Evolutionary conservation across 2,113 vertebrate species (phyloP).

Genomic region (Gnathonemus echidnorhynchus): DNA sequence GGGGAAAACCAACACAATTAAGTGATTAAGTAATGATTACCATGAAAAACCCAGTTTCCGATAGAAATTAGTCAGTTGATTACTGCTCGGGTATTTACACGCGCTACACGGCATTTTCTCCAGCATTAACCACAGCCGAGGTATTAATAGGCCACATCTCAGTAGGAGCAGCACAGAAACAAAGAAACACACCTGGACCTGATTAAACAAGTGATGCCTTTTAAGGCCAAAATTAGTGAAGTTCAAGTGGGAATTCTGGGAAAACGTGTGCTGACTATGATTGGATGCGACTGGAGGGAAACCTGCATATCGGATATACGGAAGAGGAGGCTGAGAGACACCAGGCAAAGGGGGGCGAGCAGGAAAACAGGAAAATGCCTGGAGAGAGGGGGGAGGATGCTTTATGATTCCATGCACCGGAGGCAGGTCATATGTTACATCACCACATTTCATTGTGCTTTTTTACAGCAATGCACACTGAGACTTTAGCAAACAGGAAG

Average conservation of each 20-base stretch:
- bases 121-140: not conserved
- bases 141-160: not conserved
- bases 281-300: not conserved
- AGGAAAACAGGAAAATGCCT: not conserved
- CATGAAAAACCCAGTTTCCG: not conserved
- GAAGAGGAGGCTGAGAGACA: not conserved
- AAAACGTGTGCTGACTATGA: not conserved
- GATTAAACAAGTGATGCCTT: not conserved
- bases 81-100: not conserved
- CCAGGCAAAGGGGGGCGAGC: not conserved
- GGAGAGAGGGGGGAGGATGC: not conserved
- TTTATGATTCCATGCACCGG: not conserved
- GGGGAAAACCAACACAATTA: not conserved
- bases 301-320: not conserved
- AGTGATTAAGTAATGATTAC: not conserved
- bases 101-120: not conserved
- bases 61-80: not conserved
- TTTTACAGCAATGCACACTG: not conserved
- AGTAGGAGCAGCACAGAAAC: not conserved
- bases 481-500: not conserved
- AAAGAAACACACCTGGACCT: not conserved
- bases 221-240: not conserved
- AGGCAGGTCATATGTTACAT: not conserved
- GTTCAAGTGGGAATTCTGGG: not conserved
- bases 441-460: not conserved